Conservation (phyloP, 2,797 vertebrate genomes). For the Lepidocolaptes lacrymiger region DNA sequence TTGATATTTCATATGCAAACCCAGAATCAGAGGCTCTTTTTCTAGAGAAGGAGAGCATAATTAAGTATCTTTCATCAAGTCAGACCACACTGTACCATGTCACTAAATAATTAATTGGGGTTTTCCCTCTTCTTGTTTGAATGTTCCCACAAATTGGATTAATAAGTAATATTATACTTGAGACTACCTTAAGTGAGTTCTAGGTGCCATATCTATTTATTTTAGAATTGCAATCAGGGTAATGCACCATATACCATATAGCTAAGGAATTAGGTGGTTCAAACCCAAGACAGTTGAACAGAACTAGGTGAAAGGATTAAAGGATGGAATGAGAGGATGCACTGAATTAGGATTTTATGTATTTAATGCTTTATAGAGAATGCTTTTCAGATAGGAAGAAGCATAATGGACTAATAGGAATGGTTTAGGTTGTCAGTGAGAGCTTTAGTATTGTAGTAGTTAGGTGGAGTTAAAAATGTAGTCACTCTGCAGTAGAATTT, state of each 20-base stretch:
- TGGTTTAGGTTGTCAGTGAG: neutral
- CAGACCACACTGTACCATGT: neutral
- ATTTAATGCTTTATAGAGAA: neutral
- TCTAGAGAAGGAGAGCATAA: neutral
- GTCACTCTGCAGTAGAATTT: neutral
- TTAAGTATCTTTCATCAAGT: neutral
- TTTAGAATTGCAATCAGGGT: neutral
- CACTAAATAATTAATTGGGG: neutral
- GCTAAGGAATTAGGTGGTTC: neutral
- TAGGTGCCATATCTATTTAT: neutral
- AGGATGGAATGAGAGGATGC: neutral
- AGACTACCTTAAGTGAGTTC: neutral
- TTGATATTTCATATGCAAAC: neutral
- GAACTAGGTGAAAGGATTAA: neutral
- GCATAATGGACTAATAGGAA: neutral
- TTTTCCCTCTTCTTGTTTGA: neutral
- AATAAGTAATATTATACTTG: neutral
- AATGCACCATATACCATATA: neutral
- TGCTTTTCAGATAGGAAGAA: neutral
- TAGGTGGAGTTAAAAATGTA: neutral
- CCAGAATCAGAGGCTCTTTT: neutral
- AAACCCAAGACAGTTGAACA: neutral
- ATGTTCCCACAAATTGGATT: neutral
- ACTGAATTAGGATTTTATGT: neutral
- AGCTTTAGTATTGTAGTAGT: neutral